Evolutionary conservation across 2,888 invertebrate genomes (phyloP), one percentile per base, ranked within the genome.

Genomic region (Anagyrus pseudococci): DNA sequence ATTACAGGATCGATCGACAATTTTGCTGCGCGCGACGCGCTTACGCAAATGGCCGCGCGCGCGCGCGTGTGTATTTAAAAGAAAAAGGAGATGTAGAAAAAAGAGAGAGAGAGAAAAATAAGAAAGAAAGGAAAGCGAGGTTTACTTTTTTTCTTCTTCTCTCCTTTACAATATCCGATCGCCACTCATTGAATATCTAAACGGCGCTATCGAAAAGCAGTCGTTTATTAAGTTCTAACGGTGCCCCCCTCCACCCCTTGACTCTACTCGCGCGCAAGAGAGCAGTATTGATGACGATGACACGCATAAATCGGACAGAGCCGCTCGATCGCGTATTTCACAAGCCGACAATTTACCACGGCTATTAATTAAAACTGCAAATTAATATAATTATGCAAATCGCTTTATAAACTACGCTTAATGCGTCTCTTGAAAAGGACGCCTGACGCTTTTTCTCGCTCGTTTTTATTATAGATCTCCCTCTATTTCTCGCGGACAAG

Each of bases 331-430:
- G 26, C 20, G 20, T 26, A 54, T 61, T 61, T 58, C 58, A 44
- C 52, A 58, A 65, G 19, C 46, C 43, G 41, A 46, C 57, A 60
- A 64, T 58, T 61, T 65, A 65, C 61, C 61, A 44, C 53, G 40
- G 29, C 54, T 25, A 58, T 58, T 47, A 62, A 58, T 62, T 47
- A 61, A 58, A 62, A 37, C 54, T 33, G 58, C 48, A 58, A 58
- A 66, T 62, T 58, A 66, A 66, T 66, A 58, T 58, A 62, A 66
- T 66, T 58, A 66, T 62, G 58, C 25, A 58, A 62, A 65, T 65
- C 23, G n/a, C 58, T 44, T 37, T 53, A 54, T 57, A 57, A 58
- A 61, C 41, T 46, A 46, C 25, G 33, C 47, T 52, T 56, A 62
- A 58, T 52, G 46, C 13, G 46, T 62, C 48, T 48, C 54, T 41